Base-by-base conservation (phyloP, 2,113 vertebrate genomes). In the Tetraodon nigroviridis region DNA sequence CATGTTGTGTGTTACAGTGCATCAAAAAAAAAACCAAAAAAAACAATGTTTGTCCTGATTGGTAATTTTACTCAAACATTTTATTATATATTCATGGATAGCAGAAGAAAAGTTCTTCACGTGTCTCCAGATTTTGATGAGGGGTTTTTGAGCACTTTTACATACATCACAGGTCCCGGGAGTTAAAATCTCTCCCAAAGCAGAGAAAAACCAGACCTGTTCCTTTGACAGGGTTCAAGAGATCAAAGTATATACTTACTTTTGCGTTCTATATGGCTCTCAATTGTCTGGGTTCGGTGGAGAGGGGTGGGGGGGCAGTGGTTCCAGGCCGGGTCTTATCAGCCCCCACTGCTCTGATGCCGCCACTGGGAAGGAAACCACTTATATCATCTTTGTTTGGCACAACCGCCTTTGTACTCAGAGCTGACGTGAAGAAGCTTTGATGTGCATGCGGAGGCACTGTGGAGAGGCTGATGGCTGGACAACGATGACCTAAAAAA, bases 371-470 rank as follows among this genome's bases (percentile, higher is more conserved):
- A 57, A 86, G 75, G 81, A 85, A 79, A 55, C 58, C 18, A 59
- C 78, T 84, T 79, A 74, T 86, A 86, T 87, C 85, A 84, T 83
- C 75, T 81, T 81, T 87, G 80, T 84, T 85, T 80, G 83, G 76
- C 56, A 79, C 49, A 87, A 83, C 87, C 89, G 88, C 79, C 88
- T 84, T 67, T 54, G 74, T 80, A 87, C 83, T 77, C 24, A 0
- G 48, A 47, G 49, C 61, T 75, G 75, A 76, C 66, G 78, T 54
- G 22, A 54, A 59, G 19, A 48, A 61, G 59, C 86, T 90, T 90
- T 88, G 81, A 90, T 85, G 84, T 87, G 61, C 24, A 2, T 6
- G 10, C 46, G 69, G 75, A 78, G 76, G 67, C 45, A 7, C 22
- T 20, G 71, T 27, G 58, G 50, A 40, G 29, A 71, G 55, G 44